phyloP scores from a whole-genome alignment of 2,888 invertebrate genomes.

The Noctua fimbriata region DNA sequence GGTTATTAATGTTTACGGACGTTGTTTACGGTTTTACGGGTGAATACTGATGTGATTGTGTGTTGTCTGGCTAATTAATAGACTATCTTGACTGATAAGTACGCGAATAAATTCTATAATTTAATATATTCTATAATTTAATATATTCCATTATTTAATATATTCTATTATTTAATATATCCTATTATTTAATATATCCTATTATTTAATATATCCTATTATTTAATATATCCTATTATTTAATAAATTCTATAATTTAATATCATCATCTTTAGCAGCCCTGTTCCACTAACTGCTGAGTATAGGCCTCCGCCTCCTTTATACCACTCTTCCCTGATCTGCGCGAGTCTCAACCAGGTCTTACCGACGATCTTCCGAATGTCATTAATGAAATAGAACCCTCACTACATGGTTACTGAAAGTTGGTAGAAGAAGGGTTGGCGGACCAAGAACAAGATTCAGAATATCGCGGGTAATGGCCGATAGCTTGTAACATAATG shows the following conservation, averaged over 20 bases:
- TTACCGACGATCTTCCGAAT: background rate
- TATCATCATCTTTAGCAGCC: background rate
- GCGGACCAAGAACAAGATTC: background rate
- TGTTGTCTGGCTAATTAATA: constrained; percentile 13
- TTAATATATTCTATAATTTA: background rate
- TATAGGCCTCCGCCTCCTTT: background rate
- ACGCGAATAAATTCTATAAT: too few species aligned
- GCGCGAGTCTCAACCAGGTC: background rate
- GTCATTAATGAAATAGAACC: too few species aligned
- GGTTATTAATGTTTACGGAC: constrained; percentile 56
- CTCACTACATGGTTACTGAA: too few species aligned
- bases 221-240: too few species aligned
- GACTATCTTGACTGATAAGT: background rate
- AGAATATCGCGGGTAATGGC: background rate
- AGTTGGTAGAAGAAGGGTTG: background rate
- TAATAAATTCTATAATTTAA: background rate
- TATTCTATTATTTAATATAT: too few species aligned
- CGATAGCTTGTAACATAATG: background rate
- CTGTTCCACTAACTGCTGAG: background rate
- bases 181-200: too few species aligned
- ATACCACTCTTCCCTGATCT: background rate
- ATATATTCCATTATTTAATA: too few species aligned
- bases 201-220: too few species aligned
- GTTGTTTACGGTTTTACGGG: constrained; percentile 56
- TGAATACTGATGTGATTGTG: constrained; percentile 39